phyloP scores from a whole-genome alignment of 2,113 vertebrate genomes.

The Oreotrochilus melanogaster region DNA sequence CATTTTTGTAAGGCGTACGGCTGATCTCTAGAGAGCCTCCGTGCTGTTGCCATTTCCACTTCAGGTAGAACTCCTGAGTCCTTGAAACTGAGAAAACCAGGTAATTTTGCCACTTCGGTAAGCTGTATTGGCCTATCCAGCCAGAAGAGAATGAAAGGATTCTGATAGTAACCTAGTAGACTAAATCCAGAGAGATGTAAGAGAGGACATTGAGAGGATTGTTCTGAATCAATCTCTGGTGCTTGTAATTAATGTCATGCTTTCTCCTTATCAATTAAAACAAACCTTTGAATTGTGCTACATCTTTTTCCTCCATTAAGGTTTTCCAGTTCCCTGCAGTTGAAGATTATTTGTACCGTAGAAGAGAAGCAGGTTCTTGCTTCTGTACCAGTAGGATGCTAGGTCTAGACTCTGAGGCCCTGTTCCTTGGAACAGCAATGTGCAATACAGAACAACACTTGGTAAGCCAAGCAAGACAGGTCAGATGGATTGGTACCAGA shows the following conservation, averaged over 20 bases:
- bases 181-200: neutral
- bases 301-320: neutral
- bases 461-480: neutral
- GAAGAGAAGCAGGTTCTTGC: neutral
- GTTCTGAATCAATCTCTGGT: neutral
- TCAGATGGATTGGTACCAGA: neutral
- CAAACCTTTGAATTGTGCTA: neutral
- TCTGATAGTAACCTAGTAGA: neutral
- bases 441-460: neutral
- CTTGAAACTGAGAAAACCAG: neutral
- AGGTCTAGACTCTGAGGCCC: neutral
- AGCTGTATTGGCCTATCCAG: neutral
- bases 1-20: slow-evolving; percentile 57
- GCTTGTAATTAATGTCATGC: neutral
- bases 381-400: neutral
- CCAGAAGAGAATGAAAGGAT: neutral
- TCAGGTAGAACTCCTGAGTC: neutral
- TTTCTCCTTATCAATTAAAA: neutral
- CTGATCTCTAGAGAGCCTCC: slow-evolving; percentile 44
- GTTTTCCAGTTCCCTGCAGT: neutral
- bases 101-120: slow-evolving; percentile 5
- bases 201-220: neutral
- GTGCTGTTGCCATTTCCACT: neutral
- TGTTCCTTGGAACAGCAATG: neutral
- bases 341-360: neutral